Percentiles rank a stretch among this genome's conserved stretches.
These are phyloP conservation scores for Drosophila yakuba DNA, from an alignment of 1,140 invertebrate species.

Conservation along the genomic window DNA sequence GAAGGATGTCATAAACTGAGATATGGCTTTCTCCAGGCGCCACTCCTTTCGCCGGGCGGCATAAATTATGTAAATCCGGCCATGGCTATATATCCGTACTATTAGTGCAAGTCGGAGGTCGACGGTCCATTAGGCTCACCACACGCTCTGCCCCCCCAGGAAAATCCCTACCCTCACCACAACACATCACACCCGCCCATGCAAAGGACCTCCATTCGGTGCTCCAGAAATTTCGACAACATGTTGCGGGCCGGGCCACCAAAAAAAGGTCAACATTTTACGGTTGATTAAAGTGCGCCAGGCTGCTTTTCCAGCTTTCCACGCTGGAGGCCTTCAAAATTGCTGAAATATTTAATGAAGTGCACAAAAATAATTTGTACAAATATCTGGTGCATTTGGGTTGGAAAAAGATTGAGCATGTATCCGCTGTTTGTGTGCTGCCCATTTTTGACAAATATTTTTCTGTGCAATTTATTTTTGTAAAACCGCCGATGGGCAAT, in stretches of 20 bases:
- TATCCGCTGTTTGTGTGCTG: background rate
- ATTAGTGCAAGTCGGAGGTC: slow-evolving; percentile 46
- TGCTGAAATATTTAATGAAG: slow-evolving; percentile 83
- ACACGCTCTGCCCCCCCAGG: slow-evolving; percentile 42
- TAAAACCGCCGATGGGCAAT: slow-evolving; percentile 81
- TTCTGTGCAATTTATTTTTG: slow-evolving; percentile 74
- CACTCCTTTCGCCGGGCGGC: slow-evolving; percentile 19
- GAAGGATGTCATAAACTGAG: slow-evolving; percentile 72
- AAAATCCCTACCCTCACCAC: slow-evolving; percentile 13
- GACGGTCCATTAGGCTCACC: slow-evolving; percentile 68
- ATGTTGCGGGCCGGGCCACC: slow-evolving; percentile 59
- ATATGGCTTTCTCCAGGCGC: slow-evolving; percentile 49
- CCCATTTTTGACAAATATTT: slow-evolving; percentile 77
- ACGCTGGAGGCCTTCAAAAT: slow-evolving; percentile 47
- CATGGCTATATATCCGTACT: slow-evolving; percentile 7
- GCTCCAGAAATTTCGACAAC: slow-evolving; percentile 67
- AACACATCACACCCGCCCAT: background rate
- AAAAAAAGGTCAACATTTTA: slow-evolving; percentile 83
- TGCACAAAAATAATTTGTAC: slow-evolving; percentile 83
- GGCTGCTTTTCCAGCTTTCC: slow-evolving; percentile 26
- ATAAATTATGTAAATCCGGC: slow-evolving; percentile 75
- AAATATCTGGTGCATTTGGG: slow-evolving; percentile 81
- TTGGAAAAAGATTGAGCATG: slow-evolving; percentile 68
- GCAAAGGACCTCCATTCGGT: background rate
- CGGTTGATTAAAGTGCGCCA: slow-evolving; percentile 81